phyloP scores from a whole-genome alignment of 2,888 invertebrate species.

The Strigamia transsilvanica region DNA sequence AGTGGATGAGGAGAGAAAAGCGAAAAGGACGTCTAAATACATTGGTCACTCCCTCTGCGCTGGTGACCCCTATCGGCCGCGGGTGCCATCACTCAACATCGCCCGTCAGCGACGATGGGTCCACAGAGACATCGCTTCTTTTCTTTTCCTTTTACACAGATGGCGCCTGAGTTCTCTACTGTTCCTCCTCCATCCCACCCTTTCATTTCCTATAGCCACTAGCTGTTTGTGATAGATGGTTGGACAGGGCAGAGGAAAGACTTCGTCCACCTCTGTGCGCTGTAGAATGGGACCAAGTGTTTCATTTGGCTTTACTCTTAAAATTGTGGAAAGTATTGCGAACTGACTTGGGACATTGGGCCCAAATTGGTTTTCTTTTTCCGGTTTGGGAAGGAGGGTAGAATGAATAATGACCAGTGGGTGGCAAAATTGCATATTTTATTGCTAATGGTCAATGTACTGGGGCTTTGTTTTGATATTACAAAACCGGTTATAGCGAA shows the following conservation, averaged over 20 bases:
- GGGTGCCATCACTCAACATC: slow-evolving; percentile 49
- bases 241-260: slow-evolving; percentile 23
- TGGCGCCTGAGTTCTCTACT: slow-evolving; percentile 26
- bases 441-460: background rate
- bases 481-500: background rate
- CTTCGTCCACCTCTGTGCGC: background rate
- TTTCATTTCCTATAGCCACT: slow-evolving; percentile 49
- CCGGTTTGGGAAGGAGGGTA: background rate
- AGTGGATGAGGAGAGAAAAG: slow-evolving; percentile 28
- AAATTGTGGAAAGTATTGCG: slow-evolving; percentile 18
- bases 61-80: slow-evolving; percentile 44
- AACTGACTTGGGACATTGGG: background rate
- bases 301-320: slow-evolving; percentile 49
- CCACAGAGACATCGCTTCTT: slow-evolving; percentile 33
- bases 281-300: slow-evolving; percentile 14
- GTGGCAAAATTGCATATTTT: background rate
- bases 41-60: slow-evolving; percentile 45
- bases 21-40: slow-evolving; percentile 40
- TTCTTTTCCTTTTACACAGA: slow-evolving; percentile 32
- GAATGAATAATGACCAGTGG: background rate
- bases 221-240: slow-evolving; percentile 40
- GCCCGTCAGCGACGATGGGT: slow-evolving; percentile 42
- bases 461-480: background rate
- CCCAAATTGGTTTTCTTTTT: background rate
- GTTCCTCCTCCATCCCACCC: background rate